phyloP scores from a whole-genome alignment of 2,888 invertebrate species.

The Syrphus vitripennis region DNA sequence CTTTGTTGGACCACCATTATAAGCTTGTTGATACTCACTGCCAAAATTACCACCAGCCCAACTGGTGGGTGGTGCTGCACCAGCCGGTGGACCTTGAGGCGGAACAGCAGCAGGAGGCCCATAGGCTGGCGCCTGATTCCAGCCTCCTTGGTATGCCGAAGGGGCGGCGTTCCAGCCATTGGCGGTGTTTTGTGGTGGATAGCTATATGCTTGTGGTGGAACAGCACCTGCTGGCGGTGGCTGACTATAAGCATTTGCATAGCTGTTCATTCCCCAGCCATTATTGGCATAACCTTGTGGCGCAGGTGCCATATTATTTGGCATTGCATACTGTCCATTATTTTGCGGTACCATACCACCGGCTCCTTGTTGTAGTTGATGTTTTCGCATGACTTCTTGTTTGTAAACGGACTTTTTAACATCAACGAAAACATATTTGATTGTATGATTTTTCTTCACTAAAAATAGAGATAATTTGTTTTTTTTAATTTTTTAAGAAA shows the following conservation, averaged over 20 bases:
- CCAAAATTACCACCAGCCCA: constrained; percentile 77
- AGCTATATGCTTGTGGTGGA: constrained; percentile 64
- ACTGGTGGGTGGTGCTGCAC: constrained; percentile 68
- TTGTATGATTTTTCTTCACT: constrained; percentile 77
- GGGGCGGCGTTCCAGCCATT: constrained; percentile 72
- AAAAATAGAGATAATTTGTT: neutral
- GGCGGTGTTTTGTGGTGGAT: constrained; percentile 69
- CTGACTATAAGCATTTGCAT: constrained; percentile 74
- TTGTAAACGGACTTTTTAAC: constrained; percentile 78
- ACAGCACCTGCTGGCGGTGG: constrained; percentile 73
- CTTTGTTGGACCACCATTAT: constrained; percentile 91
- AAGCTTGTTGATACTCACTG: constrained; percentile 90
- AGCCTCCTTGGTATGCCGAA: constrained; percentile 73
- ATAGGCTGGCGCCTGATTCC: constrained; percentile 61
- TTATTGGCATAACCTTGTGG: constrained; percentile 73
- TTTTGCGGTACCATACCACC: constrained; percentile 79
- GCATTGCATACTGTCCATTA: constrained; percentile 63
- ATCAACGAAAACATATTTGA: constrained; percentile 76
- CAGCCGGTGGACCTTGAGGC: constrained; percentile 65
- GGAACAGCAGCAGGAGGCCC: constrained; percentile 75
- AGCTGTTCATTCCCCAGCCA: constrained; percentile 74
- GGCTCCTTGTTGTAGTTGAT: constrained; percentile 73
- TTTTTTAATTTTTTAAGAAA: too few relatives aligned
- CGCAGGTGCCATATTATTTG: constrained; percentile 66
- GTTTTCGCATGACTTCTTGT: constrained; percentile 74